Conservation (phyloP, 1,140 invertebrate genomes). For the Choristoneura fumiferana region DNA sequence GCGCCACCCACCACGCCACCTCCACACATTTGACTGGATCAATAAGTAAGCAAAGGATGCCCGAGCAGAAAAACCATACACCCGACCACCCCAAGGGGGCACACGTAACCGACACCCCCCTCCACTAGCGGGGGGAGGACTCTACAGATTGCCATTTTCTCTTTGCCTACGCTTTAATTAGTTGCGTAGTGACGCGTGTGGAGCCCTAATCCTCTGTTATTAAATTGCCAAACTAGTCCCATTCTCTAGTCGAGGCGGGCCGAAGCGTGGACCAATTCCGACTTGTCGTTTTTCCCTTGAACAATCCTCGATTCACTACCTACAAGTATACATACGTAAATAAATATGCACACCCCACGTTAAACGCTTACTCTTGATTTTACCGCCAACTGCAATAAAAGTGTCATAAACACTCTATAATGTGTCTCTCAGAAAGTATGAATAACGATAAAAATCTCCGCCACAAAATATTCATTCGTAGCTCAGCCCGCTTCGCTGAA, state of each 20-base stretch:
- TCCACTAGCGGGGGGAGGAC: slow-evolving; percentile 79
- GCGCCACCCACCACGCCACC: slow-evolving; percentile 73
- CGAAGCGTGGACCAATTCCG: no score
- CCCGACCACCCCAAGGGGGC: slow-evolving; percentile 74
- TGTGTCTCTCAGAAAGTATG: slow-evolving; percentile 10
- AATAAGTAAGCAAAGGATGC: slow-evolving; percentile 80
- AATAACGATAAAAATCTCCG: slow-evolving; percentile 21
- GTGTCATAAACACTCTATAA: slow-evolving; percentile 21
- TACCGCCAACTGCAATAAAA: slow-evolving; percentile 20
- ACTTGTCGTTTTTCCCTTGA: slow-evolving; percentile 3
- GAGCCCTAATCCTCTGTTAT: slow-evolving; percentile 71
- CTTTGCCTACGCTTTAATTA: slow-evolving; percentile 79
- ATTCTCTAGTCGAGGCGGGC: slow-evolving; percentile 19
- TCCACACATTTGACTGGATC: slow-evolving; percentile 79
- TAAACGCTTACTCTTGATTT: slow-evolving; percentile 11
- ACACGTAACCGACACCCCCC: slow-evolving; percentile 74
- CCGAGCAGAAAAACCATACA: slow-evolving; percentile 80
- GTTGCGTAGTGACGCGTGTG: slow-evolving; percentile 76
- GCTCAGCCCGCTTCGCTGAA: background rate
- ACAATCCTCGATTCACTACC: background rate
- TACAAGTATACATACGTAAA: background rate
- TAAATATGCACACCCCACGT: background rate
- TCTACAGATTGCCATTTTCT: slow-evolving; percentile 81
- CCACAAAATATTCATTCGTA: slow-evolving; percentile 16
- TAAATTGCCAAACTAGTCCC: slow-evolving; percentile 54